Percentiles rank a stretch among this genome's conserved stretches.
These are phyloP conservation scores for Apteryx mantelli DNA, from an alignment of 2,113 vertebrate species.

Conservation along the genomic window DNA sequence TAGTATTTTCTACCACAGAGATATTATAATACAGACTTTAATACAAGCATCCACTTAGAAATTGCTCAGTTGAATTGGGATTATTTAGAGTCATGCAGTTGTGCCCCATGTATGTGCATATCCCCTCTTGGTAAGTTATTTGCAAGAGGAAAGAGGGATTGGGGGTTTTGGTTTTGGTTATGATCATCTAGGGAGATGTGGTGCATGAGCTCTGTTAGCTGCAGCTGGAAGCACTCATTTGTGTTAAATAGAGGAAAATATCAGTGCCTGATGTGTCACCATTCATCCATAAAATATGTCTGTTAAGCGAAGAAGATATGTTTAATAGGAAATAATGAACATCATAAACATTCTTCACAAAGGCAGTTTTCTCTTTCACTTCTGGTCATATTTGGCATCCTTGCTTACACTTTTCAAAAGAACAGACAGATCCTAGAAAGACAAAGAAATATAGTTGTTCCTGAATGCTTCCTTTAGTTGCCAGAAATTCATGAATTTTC, in stretches of 20 bases:
- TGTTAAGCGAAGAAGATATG: not conserved
- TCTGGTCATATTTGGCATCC: not conserved
- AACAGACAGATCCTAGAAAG: not conserved
- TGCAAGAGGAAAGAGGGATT: not conserved
- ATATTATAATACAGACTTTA: not conserved
- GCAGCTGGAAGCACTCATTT: constrained; percentile 10
- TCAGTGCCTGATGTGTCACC: not conserved
- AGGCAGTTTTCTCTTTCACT: not conserved
- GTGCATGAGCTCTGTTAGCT: not conserved
- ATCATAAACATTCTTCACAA: not conserved
- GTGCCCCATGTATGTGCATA: not conserved
- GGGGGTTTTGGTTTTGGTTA: not conserved
- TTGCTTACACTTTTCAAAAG: not conserved
- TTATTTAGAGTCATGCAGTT: not conserved
- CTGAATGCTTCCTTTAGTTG: not conserved
- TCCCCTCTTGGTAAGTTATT: not conserved
- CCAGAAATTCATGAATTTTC: not conserved
- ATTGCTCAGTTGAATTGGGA: not conserved
- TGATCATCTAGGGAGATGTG: not conserved
- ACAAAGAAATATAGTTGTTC: not conserved
- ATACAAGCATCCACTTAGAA: not conserved
- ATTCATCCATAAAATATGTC: not conserved
- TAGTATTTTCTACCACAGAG: not conserved
- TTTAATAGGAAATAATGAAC: not conserved
- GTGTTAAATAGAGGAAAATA: not conserved